These are phyloP conservation scores for Urechis unicinctus DNA, from an alignment of 2,888 invertebrate genomes.

Conservation along the genomic window DNA sequence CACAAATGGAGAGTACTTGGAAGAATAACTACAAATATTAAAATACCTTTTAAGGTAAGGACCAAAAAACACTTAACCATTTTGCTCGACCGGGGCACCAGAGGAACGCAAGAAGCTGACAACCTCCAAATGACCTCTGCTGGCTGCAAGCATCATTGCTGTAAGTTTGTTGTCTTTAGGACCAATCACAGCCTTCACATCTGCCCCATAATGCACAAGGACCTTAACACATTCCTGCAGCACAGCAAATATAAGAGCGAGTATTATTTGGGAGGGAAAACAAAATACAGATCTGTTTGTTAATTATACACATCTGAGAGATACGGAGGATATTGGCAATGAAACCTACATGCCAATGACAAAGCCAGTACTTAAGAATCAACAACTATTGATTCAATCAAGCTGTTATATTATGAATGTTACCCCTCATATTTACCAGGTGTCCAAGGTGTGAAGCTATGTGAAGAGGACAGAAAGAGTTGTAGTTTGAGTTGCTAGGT, in stretches of 20 bases:
- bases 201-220: slow-evolving; percentile 46
- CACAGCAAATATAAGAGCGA: too few species aligned
- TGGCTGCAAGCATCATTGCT: slow-evolving; percentile 53
- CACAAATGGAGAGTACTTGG: too few species aligned
- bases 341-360: too few species aligned
- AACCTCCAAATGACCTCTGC: slow-evolving; percentile 49
- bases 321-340: too few species aligned
- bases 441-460: slow-evolving; percentile 39
- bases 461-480: slow-evolving; percentile 15
- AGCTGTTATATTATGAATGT: too few species aligned
- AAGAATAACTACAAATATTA: too few species aligned
- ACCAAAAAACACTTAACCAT: too few species aligned
- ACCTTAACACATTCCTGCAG: slow-evolving; percentile 46
- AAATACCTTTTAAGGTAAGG: too few species aligned
- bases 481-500: slow-evolving; percentile 4
- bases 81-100: slow-evolving; percentile 49
- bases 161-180: slow-evolving; percentile 50
- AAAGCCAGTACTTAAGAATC: slow-evolving; percentile 4
- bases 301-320: too few species aligned
- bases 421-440: slow-evolving; percentile 32
- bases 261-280: too few species aligned
- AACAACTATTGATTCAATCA: too few species aligned
- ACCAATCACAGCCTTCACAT: slow-evolving; percentile 47
- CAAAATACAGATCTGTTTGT: too few species aligned
- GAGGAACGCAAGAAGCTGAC: slow-evolving; percentile 50